phyloP scores from a whole-genome alignment of 2,888 invertebrate genomes.

The Acleris sparsana region DNA sequence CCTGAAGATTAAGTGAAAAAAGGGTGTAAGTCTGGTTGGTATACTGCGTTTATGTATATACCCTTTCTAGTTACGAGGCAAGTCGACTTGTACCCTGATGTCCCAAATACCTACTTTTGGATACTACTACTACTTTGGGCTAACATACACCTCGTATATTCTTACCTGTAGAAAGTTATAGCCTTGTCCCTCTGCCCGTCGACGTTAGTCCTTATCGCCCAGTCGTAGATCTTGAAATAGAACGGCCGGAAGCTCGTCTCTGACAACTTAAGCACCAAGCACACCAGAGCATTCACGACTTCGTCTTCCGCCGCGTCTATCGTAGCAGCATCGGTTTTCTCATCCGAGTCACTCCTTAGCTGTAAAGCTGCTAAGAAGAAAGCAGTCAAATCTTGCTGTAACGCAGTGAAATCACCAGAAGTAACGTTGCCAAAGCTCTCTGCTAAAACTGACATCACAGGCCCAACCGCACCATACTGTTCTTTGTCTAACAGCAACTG shows the following conservation, averaged over 20 bases:
- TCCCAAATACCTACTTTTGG: too few species aligned
- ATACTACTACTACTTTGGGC: too few species aligned
- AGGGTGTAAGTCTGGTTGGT: too few species aligned
- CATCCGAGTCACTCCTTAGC: slow-evolving; percentile 83
- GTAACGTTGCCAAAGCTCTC: slow-evolving; percentile 87
- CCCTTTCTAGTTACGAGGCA: too few species aligned
- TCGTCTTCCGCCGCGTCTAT: slow-evolving; percentile 87
- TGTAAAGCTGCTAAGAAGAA: slow-evolving; percentile 90
- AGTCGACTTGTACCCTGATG: too few species aligned
- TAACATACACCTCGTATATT: too few species aligned
- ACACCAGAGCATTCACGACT: slow-evolving; percentile 90
- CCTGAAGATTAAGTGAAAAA: too few species aligned
- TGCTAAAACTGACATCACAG: slow-evolving; percentile 89
- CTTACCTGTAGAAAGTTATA: slow-evolving; percentile 91
- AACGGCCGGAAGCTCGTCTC: slow-evolving; percentile 95
- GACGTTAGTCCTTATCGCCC: slow-evolving; percentile 88
- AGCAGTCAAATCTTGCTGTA: slow-evolving; percentile 87
- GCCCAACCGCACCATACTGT: slow-evolving; percentile 85
- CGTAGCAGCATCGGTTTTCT: slow-evolving; percentile 57
- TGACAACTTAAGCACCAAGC: slow-evolving; percentile 93
- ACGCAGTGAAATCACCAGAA: slow-evolving; percentile 85
- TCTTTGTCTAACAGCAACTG: slow-evolving; percentile 83
- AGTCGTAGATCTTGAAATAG: slow-evolving; percentile 93
- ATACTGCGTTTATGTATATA: too few species aligned
- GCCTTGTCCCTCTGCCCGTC: slow-evolving; percentile 85